Base-by-base conservation (phyloP, 2,113 vertebrate species). In the Tachysurus fulvidraco region DNA sequence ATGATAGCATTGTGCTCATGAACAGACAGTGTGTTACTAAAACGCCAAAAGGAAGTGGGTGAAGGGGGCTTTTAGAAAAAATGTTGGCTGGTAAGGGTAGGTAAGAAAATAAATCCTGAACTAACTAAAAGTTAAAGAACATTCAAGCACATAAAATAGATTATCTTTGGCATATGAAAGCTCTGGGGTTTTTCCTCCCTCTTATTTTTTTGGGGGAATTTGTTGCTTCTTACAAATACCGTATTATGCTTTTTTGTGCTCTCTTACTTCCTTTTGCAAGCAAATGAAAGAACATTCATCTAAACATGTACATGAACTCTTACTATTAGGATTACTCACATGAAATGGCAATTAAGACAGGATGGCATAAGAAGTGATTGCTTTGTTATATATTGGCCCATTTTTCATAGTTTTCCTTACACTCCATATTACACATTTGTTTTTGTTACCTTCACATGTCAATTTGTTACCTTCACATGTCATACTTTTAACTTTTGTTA, bases 1-100 rank as follows among this genome's bases (percentile, higher is more conserved):
- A 83, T 25, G 90, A 91, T 90, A 89, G 87, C 21, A 86, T 88
- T 90, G 88, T 86, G 23, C 54, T 44, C 60, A 50, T 88, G 81
- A 83, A 90, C 83, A 89, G 67, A 77, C 16, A 59, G 88, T 85
- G 60, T 85, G 86, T 85, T 89, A 86, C 87, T 83, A 60, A 71
- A 79, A 81, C 85, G 52, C 55, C 74, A 69, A 71, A 89, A 86
- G 90, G 52, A 71, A 81, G 60, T 60, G 81, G 82, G 85, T 89
- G 74, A 80, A 55, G 64, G 23, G 85, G 86, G 80, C 78, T 87
- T 50, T 50, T 64, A 71, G 41, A 23, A 36, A 78, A 87, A 79
- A 88, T 85, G 52, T 46, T 81, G 85, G 86, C 62, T 83, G 85
- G 44, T 79, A 83, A 4, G 30, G 36, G 57, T 21, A 44, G 55